Evolutionary conservation across 2,888 invertebrate genomes (phyloP), one percentile per base, ranked within the genome.

Genomic region (Nineta flava): DNA sequence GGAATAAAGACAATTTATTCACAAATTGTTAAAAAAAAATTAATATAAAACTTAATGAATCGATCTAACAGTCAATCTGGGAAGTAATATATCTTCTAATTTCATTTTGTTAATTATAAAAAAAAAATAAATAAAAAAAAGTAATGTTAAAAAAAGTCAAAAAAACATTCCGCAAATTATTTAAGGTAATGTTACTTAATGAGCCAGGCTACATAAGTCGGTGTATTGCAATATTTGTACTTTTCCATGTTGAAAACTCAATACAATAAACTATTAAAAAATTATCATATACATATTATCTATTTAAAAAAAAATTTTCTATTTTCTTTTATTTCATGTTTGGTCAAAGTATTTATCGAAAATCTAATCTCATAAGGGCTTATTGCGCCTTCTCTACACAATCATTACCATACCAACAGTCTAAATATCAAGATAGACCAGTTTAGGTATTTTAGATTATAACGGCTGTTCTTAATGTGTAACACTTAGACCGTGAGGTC

Each of bases 221-320:
- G 66, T 73, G 72, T 72, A 72, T 69, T 71, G 71, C 72, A 73
- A 73, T 73, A 72, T 73, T 74, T 74, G 73, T 74, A 74, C 74
- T 73, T 74, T 73, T 74, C 71, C 73, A 73, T 73, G 73, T 74
- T 72, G 71, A 73, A 67, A 70, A 70, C 70, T 71, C 70, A 66
- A 71, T 69, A 71, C 66, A 72, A 71, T 71, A 71, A 71, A 71
- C 65, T 68, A 69, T 71, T 59, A 55, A 66, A 67, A 69, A 67
- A 60, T 61, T 60, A 57, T 56, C 57, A 58, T 57, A 19, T 55
- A 56, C 55, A 56, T 56, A 56, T 44, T 44, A 38, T 38, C 38
- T 13, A 38, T 38, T 38, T 38, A 13, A 13, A 38, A 38, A 13
- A 13, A 38, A 13, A 13, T 35, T 35, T 6, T 35, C 3, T 35